These are phyloP conservation scores for Campodea augens DNA, from an alignment of 1,140 invertebrate genomes.

Conservation along the genomic window DNA sequence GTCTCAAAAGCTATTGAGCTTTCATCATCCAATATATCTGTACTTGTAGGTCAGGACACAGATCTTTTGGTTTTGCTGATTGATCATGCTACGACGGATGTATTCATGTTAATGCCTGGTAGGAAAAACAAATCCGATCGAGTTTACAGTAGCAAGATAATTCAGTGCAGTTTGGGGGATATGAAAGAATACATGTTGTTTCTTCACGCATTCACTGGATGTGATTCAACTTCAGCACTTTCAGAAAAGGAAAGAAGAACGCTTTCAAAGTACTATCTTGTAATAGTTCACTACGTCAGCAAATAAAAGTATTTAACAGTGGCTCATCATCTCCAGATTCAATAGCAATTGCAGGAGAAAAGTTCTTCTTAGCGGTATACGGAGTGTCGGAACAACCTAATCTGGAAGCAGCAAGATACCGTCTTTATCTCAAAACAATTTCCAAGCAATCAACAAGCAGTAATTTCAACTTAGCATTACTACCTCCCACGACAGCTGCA, in stretches of 20 bases:
- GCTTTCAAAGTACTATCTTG: constrained; percentile 3
- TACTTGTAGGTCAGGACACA: constrained; percentile 6
- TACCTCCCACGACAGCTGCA: constrained; percentile 2
- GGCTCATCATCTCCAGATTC: constrained; percentile 1
- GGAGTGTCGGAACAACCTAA: constrained; percentile 1
- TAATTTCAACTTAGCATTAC: neutral
- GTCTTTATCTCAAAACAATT: constrained; percentile 6
- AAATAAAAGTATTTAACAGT: constrained; percentile 5
- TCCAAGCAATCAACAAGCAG: neutral
- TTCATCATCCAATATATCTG: neutral
- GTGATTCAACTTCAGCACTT: constrained; percentile 4
- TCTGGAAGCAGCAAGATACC: constrained; percentile 8
- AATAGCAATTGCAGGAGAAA: constrained; percentile 3
- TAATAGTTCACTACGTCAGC: constrained; percentile 4
- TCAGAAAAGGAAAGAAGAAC: constrained; percentile 1
- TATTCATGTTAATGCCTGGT: constrained; percentile 3
- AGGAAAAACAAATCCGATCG: neutral
- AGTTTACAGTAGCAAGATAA: neutral
- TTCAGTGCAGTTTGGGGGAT: constrained; percentile 1
- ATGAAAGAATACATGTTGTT: constrained; percentile 1
- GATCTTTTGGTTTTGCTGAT: constrained; percentile 8
- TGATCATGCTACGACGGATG: constrained; percentile 1
- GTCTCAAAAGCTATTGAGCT: constrained; percentile 5
- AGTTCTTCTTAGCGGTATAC: constrained; percentile 7
- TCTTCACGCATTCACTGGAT: constrained; percentile 4